These are phyloP conservation scores for Bombus difficillimus DNA, from an alignment of 1,140 invertebrate genomes.

Conservation along the genomic window DNA sequence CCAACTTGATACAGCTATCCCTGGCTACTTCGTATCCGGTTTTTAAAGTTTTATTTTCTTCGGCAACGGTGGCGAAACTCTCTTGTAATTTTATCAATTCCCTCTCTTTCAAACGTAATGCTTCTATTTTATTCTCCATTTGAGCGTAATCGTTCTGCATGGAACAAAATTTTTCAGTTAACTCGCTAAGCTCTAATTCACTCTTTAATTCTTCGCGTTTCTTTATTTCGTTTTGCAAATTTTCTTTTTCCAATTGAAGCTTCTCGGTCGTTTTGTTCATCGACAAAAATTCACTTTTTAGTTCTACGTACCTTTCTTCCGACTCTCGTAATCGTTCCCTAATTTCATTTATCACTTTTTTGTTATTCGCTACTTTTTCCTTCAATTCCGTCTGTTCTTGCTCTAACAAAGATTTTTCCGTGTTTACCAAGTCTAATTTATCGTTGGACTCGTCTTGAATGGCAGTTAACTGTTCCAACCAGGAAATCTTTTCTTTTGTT, in stretches of 20 bases:
- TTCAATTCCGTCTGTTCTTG: slow-evolving; percentile 81
- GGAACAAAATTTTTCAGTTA: slow-evolving; percentile 30
- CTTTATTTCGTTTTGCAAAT: slow-evolving; percentile 48
- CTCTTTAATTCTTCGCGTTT: slow-evolving; percentile 63
- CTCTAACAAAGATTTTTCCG: slow-evolving; percentile 78
- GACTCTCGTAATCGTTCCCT: slow-evolving; percentile 78
- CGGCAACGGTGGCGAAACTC: background rate
- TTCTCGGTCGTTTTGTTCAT: slow-evolving; percentile 78
- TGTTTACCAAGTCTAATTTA: slow-evolving; percentile 79
- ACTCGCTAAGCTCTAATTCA: background rate
- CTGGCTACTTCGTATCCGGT: background rate
- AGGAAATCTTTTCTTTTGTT: slow-evolving; percentile 68
- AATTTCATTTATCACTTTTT: slow-evolving; percentile 71
- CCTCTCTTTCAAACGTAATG: slow-evolving; percentile 40
- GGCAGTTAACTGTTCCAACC: slow-evolving; percentile 71
- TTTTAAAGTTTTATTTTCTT: slow-evolving; percentile 15
- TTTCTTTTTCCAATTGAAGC: slow-evolving; percentile 70
- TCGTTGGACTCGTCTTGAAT: slow-evolving; percentile 73
- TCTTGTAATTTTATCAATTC: slow-evolving; percentile 31
- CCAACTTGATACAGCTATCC: background rate
- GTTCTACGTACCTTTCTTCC: slow-evolving; percentile 78
- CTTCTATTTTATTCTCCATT: slow-evolving; percentile 31
- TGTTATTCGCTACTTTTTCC: slow-evolving; percentile 61
- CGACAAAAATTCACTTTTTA: slow-evolving; percentile 77
- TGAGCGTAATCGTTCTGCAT: slow-evolving; percentile 33